Evolutionary conservation across 1,140 invertebrate genomes (phyloP).

Genomic region (Drosophila auraria): DNA sequence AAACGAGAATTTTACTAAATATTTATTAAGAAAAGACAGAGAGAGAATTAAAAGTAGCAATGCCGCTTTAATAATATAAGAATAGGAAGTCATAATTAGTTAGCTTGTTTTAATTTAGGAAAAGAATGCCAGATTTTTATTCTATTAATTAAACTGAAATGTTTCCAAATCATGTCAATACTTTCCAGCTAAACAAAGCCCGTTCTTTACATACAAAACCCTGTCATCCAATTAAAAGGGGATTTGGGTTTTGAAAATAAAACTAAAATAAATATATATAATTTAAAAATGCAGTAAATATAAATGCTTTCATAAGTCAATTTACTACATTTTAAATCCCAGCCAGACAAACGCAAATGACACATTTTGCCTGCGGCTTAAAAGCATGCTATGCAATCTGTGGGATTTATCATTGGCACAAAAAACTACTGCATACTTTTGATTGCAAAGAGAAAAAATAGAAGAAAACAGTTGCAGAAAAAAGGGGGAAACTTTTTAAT

Average conservation of each 20-base stretch:
- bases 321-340: neutral
- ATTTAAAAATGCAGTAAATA: too few relatives aligned
- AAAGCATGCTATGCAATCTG: conserved; percentile 42
- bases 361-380: conserved; percentile 1
- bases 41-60: too few relatives aligned
- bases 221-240: neutral
- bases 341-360: neutral
- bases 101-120: too few relatives aligned
- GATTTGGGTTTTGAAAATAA: neutral
- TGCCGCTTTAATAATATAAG: too few relatives aligned
- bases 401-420: neutral
- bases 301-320: neutral
- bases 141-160: too few relatives aligned
- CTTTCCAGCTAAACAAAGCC: neutral
- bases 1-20: too few relatives aligned
- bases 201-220: neutral
- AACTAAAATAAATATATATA: neutral
- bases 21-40: too few relatives aligned
- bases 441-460: conserved; percentile 8
- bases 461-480: neutral
- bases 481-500: conserved; percentile 43
- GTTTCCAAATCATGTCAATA: too few relatives aligned
- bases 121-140: too few relatives aligned
- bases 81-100: too few relatives aligned
- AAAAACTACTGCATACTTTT: conserved; percentile 27